Conservation (phyloP, 1,140 invertebrate genomes). For the Pogonomyrmex barbatus region DNA sequence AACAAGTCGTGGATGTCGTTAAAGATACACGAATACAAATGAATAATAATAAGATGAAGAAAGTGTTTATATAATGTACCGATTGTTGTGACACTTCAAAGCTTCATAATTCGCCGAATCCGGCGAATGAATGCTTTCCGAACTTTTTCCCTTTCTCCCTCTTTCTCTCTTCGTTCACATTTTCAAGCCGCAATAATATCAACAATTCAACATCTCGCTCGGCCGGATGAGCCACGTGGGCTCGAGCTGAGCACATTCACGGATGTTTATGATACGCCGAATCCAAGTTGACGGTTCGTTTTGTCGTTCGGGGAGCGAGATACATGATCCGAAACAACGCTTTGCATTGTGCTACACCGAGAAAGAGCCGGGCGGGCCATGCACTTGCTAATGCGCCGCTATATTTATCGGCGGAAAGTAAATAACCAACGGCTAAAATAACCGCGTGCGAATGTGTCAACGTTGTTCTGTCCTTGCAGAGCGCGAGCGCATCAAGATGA, state of each 20-base stretch:
- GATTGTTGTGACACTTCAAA: not conserved
- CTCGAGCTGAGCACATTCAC: not conserved
- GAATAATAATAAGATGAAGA: not conserved
- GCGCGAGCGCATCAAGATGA: slow-evolving; percentile 42
- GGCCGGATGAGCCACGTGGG: not conserved
- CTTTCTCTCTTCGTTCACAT: not conserved
- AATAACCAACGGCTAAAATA: slow-evolving; percentile 48
- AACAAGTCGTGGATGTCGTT: not conserved
- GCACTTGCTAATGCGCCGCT: slow-evolving; percentile 43
- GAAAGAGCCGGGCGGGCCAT: not conserved
- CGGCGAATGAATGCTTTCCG: not conserved
- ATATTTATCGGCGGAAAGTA: slow-evolving; percentile 50
- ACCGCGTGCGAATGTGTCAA: slow-evolving; percentile 28
- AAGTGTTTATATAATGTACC: not conserved
- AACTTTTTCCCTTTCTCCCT: not conserved
- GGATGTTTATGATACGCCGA: slow-evolving; percentile 12
- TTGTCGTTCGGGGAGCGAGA: not conserved
- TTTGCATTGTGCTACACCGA: not conserved
- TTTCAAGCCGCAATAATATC: slow-evolving; percentile 1
- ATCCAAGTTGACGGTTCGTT: not conserved
- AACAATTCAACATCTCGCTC: not conserved
- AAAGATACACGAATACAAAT: not conserved
- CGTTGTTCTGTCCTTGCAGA: slow-evolving; percentile 17
- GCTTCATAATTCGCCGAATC: not conserved
- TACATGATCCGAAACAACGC: slow-evolving; percentile 13